Evolutionary conservation across 23 tunicate species (phyloP), one percentile per base, ranked within the genome.

Genomic region (Phallusia fumigata): DNA sequence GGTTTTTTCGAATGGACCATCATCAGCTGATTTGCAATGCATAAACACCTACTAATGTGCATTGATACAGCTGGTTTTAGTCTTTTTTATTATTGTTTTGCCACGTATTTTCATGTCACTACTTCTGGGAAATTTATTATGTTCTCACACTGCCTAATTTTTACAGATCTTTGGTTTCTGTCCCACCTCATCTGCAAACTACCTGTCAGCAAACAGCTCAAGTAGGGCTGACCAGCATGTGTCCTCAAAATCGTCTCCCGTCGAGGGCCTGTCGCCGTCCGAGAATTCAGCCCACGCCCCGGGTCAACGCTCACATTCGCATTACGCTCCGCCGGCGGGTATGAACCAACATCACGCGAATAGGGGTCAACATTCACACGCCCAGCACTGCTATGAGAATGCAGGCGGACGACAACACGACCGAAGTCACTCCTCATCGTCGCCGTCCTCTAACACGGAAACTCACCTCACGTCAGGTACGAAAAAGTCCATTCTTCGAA

Each of bases 401-500:
- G 8, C 69, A 22, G 16, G 69, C 13, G 69, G 28, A 58, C 26
- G 69, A 58, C 69, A 58, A 58, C 69, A 58, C 16, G 69, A 58
- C 5, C 69, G 69, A 22, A 58, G 13, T 24, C 69, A 22, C 3
- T 58, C 69, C 13, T 58, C 69, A 22, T 58, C 69, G 2, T 58
- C 69, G 26, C 69, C 69, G 1, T 58, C 69, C 69, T 58, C 69
- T 3, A 58, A 21, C 13, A 24, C 28, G 69, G 69, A 58, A 24
- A 21, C 69, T 1, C 69, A 58, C 69, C 69, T 58, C 26, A 58
- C 26, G 3, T 58, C 69, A 58, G 69, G 69, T 58, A 58, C 28
- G 69, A 90, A 33, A 85, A 84, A 24, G 95, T 89, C n/a, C n/a
- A n/a, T n/a, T 26, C 85, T 85, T 52, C 85, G 85, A 86, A n/a